Conservation (phyloP, 2,113 vertebrate species). For the Scophthalmus maximus region DNA sequence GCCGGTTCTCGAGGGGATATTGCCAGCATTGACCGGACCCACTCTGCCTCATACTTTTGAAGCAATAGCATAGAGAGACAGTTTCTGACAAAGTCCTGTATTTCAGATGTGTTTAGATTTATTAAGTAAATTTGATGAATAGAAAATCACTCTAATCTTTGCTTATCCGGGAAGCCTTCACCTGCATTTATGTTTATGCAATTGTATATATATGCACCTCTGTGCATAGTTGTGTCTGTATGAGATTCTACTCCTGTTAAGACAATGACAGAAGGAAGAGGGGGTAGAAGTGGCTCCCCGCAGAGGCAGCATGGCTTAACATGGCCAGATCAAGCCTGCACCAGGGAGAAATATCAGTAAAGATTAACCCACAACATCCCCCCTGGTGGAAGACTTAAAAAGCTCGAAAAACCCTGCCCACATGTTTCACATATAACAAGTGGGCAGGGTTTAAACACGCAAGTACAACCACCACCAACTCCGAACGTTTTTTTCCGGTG, state of each 20-base stretch:
- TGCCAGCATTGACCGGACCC: slow-evolving; percentile 77
- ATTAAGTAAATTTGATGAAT: no score
- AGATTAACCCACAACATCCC: slow-evolving; percentile 3
- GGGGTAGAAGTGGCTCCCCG: slow-evolving; percentile 13
- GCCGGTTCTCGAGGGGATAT: slow-evolving; percentile 67
- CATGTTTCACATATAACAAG: slow-evolving; percentile 36
- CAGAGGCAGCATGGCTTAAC: slow-evolving; percentile 27
- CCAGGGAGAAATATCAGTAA: slow-evolving; percentile 28
- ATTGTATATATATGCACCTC: not conserved
- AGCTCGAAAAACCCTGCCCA: slow-evolving; percentile 35
- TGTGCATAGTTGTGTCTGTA: not conserved
- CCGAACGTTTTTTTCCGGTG: slow-evolving; percentile 47
- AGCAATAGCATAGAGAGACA: slow-evolving; percentile 65
- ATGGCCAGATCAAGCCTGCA: slow-evolving; percentile 14
- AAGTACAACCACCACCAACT: slow-evolving; percentile 52
- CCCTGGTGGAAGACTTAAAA: slow-evolving; percentile 28
- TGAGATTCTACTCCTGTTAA: slow-evolving; percentile 2
- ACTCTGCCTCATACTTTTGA: slow-evolving; percentile 64
- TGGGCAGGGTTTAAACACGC: slow-evolving; percentile 51
- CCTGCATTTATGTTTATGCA: not conserved
- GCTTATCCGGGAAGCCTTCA: not conserved
- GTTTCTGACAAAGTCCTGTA: slow-evolving; percentile 53
- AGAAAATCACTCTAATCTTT: no score
- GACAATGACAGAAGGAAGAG: slow-evolving; percentile 5
- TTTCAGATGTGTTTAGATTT: slow-evolving; percentile 11